Conservation (phyloP, 2,888 invertebrate species). For the Cryptus viduatorius region DNA sequence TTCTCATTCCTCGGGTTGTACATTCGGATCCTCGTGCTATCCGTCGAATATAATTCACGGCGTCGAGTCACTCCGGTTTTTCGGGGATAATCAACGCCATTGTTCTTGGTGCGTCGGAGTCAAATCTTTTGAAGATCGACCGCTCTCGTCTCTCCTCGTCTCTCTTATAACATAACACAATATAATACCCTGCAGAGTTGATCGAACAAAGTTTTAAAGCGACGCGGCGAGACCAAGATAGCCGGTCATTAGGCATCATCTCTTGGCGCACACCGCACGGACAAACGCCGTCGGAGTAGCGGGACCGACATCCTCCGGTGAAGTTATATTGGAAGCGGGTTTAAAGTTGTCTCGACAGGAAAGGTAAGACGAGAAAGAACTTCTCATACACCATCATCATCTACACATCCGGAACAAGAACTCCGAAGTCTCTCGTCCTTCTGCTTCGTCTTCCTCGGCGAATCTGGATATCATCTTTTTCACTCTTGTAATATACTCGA, state of each 20-base stretch:
- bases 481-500: neutral
- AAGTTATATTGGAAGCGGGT: constrained; percentile 63
- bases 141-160: neutral
- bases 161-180: constrained; percentile 12
- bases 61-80: constrained; percentile 54
- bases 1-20: neutral
- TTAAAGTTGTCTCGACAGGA: constrained; percentile 60
- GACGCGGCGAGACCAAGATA: constrained; percentile 39
- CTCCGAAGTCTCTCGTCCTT: constrained; percentile 42
- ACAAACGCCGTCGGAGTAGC: constrained; percentile 45
- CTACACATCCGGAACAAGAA: constrained; percentile 61
- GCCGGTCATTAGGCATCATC: constrained; percentile 62
- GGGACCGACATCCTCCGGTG: constrained; percentile 64
- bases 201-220: constrained; percentile 48
- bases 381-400: constrained; percentile 45
- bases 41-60: constrained; percentile 44
- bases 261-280: constrained; percentile 5
- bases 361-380: constrained; percentile 60
- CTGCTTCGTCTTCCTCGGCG: neutral
- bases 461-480: constrained; percentile 26
- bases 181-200: constrained; percentile 25
- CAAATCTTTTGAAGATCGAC: neutral
- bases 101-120: constrained; percentile 50
- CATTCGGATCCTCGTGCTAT: neutral
- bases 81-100: constrained; percentile 56